phyloP scores from a whole-genome alignment of 1,140 invertebrate genomes.

The Pseudoatta argentina region DNA sequence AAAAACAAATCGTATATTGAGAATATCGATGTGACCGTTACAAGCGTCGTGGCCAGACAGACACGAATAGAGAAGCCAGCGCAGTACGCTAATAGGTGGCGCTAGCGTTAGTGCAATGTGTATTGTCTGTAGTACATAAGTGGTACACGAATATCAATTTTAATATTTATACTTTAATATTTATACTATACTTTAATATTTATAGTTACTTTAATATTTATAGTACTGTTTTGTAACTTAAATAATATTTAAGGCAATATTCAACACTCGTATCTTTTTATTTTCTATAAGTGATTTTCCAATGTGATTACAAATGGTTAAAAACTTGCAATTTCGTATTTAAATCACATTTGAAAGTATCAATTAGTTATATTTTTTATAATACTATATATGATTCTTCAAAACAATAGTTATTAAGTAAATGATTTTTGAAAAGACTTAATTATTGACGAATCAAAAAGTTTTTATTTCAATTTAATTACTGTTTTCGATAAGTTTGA shows the following conservation, averaged over 20 bases:
- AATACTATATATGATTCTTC: neutral
- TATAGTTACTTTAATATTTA: too few species aligned
- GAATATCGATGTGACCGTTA: too few species aligned
- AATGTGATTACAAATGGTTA: neutral
- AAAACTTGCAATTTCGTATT: neutral
- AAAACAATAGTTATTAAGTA: neutral
- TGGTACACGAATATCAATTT: too few species aligned
- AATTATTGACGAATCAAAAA: neutral
- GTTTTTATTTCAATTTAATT: constrained; percentile 4
- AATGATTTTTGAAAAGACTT: neutral
- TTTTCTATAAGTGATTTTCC: neutral
- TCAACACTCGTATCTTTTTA: neutral
- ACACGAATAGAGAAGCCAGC: too few species aligned
- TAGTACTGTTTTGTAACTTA: neutral
- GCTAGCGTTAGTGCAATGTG: too few species aligned
- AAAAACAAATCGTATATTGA: too few species aligned
- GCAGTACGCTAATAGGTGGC: too few species aligned
- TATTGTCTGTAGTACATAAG: too few species aligned
- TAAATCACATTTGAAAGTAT: neutral
- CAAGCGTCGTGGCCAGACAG: too few species aligned
- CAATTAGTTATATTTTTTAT: neutral
- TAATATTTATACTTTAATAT: too few species aligned
- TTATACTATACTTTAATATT: too few species aligned
- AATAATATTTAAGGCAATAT: neutral
- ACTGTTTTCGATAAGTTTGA: neutral